A percentile compares a stretch with the other conserved stretches of the same genome.
Conservation (phyloP, 1,140 invertebrate genomes). For the Chrysopa pallens region DNA sequence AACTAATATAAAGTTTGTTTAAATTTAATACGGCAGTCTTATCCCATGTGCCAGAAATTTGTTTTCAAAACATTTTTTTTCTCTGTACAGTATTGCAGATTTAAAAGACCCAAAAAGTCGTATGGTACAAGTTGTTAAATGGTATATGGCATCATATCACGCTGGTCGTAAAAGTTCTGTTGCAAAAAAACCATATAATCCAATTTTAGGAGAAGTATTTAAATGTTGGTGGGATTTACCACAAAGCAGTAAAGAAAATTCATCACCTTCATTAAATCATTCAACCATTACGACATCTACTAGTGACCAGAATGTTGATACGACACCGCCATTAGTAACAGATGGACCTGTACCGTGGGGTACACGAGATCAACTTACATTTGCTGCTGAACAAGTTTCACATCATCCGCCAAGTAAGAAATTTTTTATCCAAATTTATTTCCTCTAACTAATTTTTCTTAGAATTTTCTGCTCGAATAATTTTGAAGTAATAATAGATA, state of each 20-base stretch:
- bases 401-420: slow-evolving; percentile 90
- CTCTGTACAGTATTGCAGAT: slow-evolving; percentile 55
- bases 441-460: too few species aligned
- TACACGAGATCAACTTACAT: slow-evolving; percentile 59
- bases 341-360: slow-evolving; percentile 76
- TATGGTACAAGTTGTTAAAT: slow-evolving; percentile 82
- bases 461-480: too few species aligned
- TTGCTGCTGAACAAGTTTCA: slow-evolving; percentile 95
- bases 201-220: slow-evolving; percentile 88
- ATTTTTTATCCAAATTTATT: too few species aligned
- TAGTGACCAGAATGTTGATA: slow-evolving; percentile 8
- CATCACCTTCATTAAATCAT: not conserved
- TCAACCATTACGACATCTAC: slow-evolving; percentile 7
- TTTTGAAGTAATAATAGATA: too few species aligned
- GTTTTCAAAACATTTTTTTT: slow-evolving; percentile 4
- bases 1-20: not conserved
- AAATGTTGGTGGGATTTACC: slow-evolving; percentile 71
- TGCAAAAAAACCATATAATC: slow-evolving; percentile 96
- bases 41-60: not conserved
- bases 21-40: slow-evolving; percentile 23
- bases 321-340: slow-evolving; percentile 25
- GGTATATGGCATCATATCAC: slow-evolving; percentile 96
- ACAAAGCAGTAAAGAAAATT: slow-evolving; percentile 5
- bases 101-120: slow-evolving; percentile 64
- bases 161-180: slow-evolving; percentile 86